phyloP scores from a whole-genome alignment of 2,888 invertebrate species.

The Synanthedon vespiformis region DNA sequence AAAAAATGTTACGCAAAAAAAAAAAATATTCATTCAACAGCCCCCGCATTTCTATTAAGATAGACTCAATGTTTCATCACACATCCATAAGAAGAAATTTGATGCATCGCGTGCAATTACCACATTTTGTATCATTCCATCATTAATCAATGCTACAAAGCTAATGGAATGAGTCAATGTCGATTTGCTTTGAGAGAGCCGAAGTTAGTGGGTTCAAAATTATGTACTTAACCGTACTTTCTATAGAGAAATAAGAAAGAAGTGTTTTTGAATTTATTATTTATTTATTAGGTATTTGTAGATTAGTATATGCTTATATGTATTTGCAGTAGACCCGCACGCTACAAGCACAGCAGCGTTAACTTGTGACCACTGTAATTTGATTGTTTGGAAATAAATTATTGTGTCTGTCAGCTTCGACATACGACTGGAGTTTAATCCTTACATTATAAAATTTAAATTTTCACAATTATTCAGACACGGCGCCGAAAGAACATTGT shows the following conservation, averaged over 20 bases:
- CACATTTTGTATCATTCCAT: background rate
- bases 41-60: background rate
- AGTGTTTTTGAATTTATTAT: too few relatives aligned
- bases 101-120: constrained; percentile 1
- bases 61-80: background rate
- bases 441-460: too few relatives aligned
- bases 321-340: too few relatives aligned
- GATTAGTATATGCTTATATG: too few relatives aligned
- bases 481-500: too few relatives aligned
- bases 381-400: too few relatives aligned
- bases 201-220: background rate
- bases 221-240: background rate
- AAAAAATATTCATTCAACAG: background rate
- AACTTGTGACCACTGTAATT: too few relatives aligned
- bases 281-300: too few relatives aligned
- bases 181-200: background rate
- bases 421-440: too few relatives aligned
- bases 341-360: too few relatives aligned
- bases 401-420: too few relatives aligned
- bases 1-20: background rate
- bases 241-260: background rate
- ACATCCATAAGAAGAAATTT: background rate
- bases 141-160: background rate
- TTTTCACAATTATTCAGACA: too few relatives aligned
- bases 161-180: background rate